Conservation (phyloP, 1,140 invertebrate genomes). For the Cydia strobilella region DNA sequence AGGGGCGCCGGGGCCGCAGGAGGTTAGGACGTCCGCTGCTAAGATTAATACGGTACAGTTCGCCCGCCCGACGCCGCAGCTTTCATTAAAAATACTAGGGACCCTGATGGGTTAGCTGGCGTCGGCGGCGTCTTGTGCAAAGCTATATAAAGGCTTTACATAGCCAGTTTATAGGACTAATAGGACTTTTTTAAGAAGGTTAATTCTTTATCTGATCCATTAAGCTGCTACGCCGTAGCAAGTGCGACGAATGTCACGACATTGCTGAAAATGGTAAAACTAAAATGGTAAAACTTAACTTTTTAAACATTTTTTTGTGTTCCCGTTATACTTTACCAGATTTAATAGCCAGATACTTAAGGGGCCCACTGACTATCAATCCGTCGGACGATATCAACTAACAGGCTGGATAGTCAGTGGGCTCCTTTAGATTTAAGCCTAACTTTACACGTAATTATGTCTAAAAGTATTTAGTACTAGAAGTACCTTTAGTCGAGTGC, state of each 20-base stretch:
- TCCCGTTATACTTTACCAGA: too few species aligned
- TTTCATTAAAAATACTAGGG: constrained; percentile 75
- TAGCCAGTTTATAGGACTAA: background rate
- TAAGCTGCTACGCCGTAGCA: constrained; percentile 24
- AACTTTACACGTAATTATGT: too few species aligned
- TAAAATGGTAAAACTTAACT: background rate
- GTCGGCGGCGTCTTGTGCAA: constrained; percentile 40
- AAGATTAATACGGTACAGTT: constrained; percentile 75
- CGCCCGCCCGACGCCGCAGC: constrained; percentile 71
- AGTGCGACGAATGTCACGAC: constrained; percentile 12
- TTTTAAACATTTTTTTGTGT: too few species aligned
- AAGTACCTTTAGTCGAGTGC: background rate
- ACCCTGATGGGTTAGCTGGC: constrained; percentile 58
- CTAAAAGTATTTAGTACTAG: background rate
- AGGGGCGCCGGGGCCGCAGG: constrained; percentile 66
- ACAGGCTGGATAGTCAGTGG: too few species aligned
- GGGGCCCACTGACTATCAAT: too few species aligned
- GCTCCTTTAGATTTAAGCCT: too few species aligned
- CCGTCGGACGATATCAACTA: too few species aligned
- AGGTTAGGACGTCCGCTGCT: constrained; percentile 66
- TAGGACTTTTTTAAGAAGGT: constrained; percentile 3
- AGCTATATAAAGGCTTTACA: background rate
- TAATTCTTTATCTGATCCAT: constrained; percentile 12
- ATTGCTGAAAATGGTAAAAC: background rate
- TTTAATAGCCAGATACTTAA: too few species aligned